A percentile compares a stretch with the other conserved stretches of the same genome.
These are phyloP conservation scores for Toxotes jaculatrix DNA, from an alignment of 2,113 vertebrate genomes.

Conservation along the genomic window DNA sequence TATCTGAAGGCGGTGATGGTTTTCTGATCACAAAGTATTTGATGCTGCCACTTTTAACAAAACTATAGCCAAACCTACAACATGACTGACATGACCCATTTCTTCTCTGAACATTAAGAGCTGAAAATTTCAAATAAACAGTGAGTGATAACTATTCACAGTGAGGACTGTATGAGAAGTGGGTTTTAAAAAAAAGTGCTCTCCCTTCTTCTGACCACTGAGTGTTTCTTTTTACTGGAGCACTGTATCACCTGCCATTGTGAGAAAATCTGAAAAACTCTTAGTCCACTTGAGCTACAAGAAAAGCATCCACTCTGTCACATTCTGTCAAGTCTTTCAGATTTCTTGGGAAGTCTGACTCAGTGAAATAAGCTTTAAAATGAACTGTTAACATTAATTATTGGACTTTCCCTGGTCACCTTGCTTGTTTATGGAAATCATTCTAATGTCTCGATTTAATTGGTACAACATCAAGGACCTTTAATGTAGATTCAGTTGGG, in stretches of 20 bases:
- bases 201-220: background rate
- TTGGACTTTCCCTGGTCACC: background rate
- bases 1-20: background rate
- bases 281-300: background rate
- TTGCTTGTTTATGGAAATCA: constrained; percentile 10
- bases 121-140: background rate
- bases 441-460: background rate
- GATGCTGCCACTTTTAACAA: background rate
- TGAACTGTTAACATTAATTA: background rate
- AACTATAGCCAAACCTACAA: background rate
- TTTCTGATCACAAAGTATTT: background rate
- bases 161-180: background rate
- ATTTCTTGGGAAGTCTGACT: background rate
- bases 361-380: background rate
- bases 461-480: background rate
- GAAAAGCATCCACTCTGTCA: background rate
- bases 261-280: background rate
- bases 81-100: background rate
- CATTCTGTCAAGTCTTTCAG: background rate
- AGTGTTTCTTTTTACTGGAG: background rate
- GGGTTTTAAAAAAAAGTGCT: background rate
- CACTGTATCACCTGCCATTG: background rate
- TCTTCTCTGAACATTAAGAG: background rate
- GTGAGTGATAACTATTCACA: background rate
- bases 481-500: background rate